Evolutionary conservation across 1,140 invertebrate species (phyloP).

Genomic region (Spodoptera litura): DNA sequence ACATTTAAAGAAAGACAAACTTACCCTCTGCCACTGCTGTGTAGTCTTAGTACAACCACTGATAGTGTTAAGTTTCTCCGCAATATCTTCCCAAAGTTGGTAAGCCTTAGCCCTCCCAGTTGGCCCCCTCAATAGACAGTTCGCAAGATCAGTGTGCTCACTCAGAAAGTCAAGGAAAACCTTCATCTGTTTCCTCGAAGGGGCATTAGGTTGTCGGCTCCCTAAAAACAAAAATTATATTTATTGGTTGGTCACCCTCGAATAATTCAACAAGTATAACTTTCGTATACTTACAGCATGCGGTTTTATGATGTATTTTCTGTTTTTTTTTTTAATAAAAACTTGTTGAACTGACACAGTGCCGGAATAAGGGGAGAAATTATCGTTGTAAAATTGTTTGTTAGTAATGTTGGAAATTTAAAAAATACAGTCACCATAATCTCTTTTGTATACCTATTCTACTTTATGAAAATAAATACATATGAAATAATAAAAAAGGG

Average conservation of each 20-base stretch:
- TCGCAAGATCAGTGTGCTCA: background rate
- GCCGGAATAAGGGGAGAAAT: too few relatives aligned
- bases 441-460: too few relatives aligned
- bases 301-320: background rate
- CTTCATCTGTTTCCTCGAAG: background rate
- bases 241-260: background rate
- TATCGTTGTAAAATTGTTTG: too few relatives aligned
- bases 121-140: background rate
- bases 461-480: too few relatives aligned
- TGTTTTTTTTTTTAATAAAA: background rate
- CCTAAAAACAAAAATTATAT: constrained; percentile 14
- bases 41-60: background rate
- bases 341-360: too few relatives aligned
- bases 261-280: background rate
- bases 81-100: background rate
- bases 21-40: background rate
- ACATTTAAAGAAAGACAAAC: background rate
- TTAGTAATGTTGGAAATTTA: too few relatives aligned
- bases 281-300: constrained; percentile 2
- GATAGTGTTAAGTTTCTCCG: background rate
- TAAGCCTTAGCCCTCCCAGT: background rate
- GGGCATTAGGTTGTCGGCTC: background rate
- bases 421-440: too few relatives aligned
- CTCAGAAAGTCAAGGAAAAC: background rate
- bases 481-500: too few relatives aligned